Evolutionary conservation across 2,888 invertebrate species (phyloP), one percentile per base, ranked within the genome.

Genomic region (Cerastoderma edule): DNA sequence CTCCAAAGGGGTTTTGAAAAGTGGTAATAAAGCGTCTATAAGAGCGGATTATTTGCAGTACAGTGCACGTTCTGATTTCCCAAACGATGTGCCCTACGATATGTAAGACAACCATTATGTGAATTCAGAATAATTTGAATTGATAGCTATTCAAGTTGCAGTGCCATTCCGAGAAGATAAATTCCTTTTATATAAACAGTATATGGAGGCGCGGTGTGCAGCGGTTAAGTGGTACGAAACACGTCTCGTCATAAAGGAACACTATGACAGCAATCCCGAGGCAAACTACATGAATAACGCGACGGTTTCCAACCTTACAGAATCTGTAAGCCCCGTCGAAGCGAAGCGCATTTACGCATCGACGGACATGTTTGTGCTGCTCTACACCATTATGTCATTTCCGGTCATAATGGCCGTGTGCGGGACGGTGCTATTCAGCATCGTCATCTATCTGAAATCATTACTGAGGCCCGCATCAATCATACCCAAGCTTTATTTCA

Each of bases 401-500:
- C 84, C 85, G 19, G 75, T 85, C 63, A 67, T 75, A 24, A 32
- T 85, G 44, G 85, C 84, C 10, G 63, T 85, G 24, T 72, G 84
- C 48, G 85, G 88, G 54, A 87, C 86, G 4, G 67, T 87, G 16
- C 63, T 84, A 32, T 56, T 87, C 35, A 85, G 86, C 57, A 71
- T 78, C 39, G 64, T 84, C 24, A 72, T 85, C 16, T 85, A 83
- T 66, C 56, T 84, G 6, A 86, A 87, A 78, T 83, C 86, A 0
- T 66, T 89, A n/a, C 30, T 87, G 8, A 78, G 80, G 27, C 66
- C 82, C 3, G 72, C 73, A 28, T 80, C 86, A 22, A 63, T 74
- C 30, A 69, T 86, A 68, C 87, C 88, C 0, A 82, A 84, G 57
- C 78, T 90, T n/a, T 86, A 85, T 73, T 91, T 87, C 72, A 88